phyloP scores from a whole-genome alignment of 2,797 vertebrate genomes.

The Rhynchonycteris naso region DNA sequence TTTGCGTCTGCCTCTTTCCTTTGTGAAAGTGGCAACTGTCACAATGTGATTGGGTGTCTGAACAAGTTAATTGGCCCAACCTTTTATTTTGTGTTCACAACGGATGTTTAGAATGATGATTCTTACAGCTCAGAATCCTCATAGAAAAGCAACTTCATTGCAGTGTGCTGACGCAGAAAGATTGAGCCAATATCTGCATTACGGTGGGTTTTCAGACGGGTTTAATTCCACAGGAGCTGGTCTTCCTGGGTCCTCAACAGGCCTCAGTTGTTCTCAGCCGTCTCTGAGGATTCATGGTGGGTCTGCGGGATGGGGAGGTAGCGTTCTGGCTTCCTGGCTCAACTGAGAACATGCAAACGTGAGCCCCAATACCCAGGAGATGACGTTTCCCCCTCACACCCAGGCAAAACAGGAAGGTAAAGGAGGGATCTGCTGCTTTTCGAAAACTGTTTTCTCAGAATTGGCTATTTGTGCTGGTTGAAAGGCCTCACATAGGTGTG shows the following conservation, averaged over 20 bases:
- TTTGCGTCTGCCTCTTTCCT: background rate
- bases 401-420: background rate
- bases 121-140: constrained; percentile 25
- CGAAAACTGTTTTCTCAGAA: constrained; percentile 53
- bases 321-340: background rate
- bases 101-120: background rate
- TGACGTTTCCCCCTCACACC: background rate
- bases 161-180: constrained; percentile 65
- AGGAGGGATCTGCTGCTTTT: constrained; percentile 44
- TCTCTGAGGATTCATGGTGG: background rate
- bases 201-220: constrained; percentile 45
- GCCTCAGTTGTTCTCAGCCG: background rate
- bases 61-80: background rate
- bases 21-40: constrained; percentile 20
- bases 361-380: background rate
- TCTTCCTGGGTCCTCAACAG: constrained; percentile 45
- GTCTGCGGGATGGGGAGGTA: background rate
- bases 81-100: background rate
- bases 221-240: constrained; percentile 65
- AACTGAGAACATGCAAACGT: background rate
- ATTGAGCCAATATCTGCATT: constrained; percentile 57
- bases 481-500: constrained; percentile 50
- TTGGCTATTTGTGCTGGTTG: constrained; percentile 41
- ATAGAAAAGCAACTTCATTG: constrained; percentile 69
- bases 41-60: background rate